phyloP scores from a whole-genome alignment of 2,113 vertebrate species.

The Hydrochoerus hydrochaeris region DNA sequence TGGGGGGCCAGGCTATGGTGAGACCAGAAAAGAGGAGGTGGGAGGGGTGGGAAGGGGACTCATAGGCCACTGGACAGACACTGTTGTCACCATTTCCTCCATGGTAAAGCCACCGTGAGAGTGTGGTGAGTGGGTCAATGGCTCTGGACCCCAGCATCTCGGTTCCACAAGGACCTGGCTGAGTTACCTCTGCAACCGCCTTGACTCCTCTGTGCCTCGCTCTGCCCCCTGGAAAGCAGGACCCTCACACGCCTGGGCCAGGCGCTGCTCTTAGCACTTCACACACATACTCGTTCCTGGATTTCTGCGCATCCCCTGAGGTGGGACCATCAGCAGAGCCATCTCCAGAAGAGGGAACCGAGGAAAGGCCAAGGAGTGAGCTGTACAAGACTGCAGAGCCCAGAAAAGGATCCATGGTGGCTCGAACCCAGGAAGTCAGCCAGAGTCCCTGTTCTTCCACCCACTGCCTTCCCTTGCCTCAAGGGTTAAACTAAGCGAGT shows the following conservation, averaged over 20 bases:
- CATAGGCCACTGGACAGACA: background rate
- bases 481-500: too few relatives aligned
- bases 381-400: background rate
- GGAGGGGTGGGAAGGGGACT: too few relatives aligned
- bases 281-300: fast-evolving
- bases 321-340: background rate
- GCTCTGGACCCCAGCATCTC: background rate
- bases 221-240: background rate
- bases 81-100: fast-evolving
- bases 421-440: background rate
- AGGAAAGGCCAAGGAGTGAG: background rate
- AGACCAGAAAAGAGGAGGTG: background rate
- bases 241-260: too few relatives aligned
- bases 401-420: fast-evolving
- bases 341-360: too few relatives aligned
- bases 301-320: fast-evolving
- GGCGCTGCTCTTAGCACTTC: fast-evolving
- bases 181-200: background rate
- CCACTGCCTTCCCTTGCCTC: too few relatives aligned
- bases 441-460: background rate
- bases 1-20: background rate
- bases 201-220: background rate
- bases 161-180: background rate
- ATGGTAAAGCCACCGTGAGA: fast-evolving
- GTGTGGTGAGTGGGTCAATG: fast-evolving